Evolutionary conservation across 2,888 invertebrate genomes (phyloP), one percentile per base, ranked within the genome.

Genomic region (Oligia latruncula): DNA sequence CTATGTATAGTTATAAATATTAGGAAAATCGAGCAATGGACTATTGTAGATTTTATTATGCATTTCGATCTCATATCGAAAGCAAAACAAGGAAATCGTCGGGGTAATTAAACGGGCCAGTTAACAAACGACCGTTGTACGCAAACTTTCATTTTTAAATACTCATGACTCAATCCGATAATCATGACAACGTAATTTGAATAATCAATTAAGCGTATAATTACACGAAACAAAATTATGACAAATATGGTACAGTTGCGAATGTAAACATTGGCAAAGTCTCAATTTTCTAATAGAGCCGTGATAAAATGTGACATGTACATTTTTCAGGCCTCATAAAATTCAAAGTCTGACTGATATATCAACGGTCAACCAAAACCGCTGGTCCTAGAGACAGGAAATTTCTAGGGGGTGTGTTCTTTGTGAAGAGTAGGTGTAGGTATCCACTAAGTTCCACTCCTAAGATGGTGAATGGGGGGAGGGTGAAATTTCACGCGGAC

Each of bases 151-250:
- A 75, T 87, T 85, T 85, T 86, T 79, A 77, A 86, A 81, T 80
- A 62, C 78, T 84, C 76, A 84, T 82, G 81, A 82, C 66, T 84
- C 84, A 82, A 84, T 82, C 71, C 20, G 78, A 79, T 81, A 77
- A 87, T 84, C 76, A 78, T 78, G 87, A 78, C 84, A 78, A 58
- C 68, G 70, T 81, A 84, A 87, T 86, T 87, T 86, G 82, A 86
- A 86, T 86, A 87, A 87, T 78, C 81, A 84, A 83, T 86, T 81
- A 77, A 68, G 74, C 86, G 87, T 86, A 71, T 86, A 77, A 86
- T 86, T 68, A 86, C 46, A 60, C 46, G 64, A 78, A 84, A 78
- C 75, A 52, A 71, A 86, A 67, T 86, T 81, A 87, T 82, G 82
- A 82, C 82, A 87, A 86, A 84, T 87, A 74, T 78, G 64, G 75